Base-by-base conservation (phyloP, 1,140 invertebrate genomes). In the Trichogramma pretiosum region DNA sequence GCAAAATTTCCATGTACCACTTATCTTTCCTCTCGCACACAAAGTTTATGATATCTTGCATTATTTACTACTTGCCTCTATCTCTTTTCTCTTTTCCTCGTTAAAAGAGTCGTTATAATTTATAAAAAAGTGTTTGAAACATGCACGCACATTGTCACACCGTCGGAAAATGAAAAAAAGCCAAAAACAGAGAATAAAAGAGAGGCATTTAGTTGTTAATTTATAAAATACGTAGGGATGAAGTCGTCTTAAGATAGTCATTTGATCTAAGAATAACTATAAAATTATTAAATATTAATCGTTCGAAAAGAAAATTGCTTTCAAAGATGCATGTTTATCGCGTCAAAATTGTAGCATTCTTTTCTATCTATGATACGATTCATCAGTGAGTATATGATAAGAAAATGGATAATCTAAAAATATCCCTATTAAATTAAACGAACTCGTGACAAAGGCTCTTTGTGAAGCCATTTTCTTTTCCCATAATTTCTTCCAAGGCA, bases 71-170 rank as follows among this genome's bases (percentile, higher is more conserved):
- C n/a, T 34, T 26, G 32, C 21, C 42, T 35, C 32, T 37, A 18
- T 37, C 16, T 51, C 39, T 36, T 40, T 51, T 35, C 18, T 42
- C 37, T 48, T 33, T 48, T 48, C 23, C 34, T 52, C 35, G 32
- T 35, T 47, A 33, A 17, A 21, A 37, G 17, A 44, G 10, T n/a
- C n/a, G n/a, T n/a, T n/a, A n/a, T n/a, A n/a, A n/a, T n/a, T n/a
- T n/a, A n/a, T n/a, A n/a, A n/a, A n/a, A n/a, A n/a, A n/a, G n/a
- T n/a, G 11, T 36, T 34, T 28, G 19, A 21, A 38, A 23, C 42
- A 28, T 48, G 38, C 46, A 48, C 46, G 38, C 38, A 41, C 22
- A n/a, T n/a, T 41, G 13, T 24, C 21, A 40, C 38, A 40, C 30
- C 28, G 30, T 34, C 38, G 28, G 46, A 41, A 23, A 22, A 50